phyloP scores from a whole-genome alignment of 2,888 invertebrate genomes.

The Aleiodes alternator region DNA sequence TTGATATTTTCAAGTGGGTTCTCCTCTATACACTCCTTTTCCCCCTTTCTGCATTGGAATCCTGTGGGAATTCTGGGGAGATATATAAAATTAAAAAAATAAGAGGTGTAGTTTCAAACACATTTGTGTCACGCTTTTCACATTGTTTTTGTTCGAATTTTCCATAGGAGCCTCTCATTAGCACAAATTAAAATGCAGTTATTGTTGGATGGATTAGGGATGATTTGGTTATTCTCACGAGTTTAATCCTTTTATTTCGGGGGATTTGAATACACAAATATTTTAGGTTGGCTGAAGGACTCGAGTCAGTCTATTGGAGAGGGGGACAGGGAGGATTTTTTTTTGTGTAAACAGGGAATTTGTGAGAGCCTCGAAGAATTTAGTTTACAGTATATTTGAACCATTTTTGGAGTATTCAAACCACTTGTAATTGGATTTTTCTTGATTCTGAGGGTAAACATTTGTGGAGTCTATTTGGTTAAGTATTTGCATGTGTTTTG shows the following conservation, averaged over 20 bases:
- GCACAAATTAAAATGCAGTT: not conserved
- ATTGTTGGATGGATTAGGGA: not conserved
- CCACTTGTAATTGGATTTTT: constrained; percentile 15
- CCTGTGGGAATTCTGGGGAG: constrained; percentile 35
- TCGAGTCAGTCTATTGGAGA: not conserved
- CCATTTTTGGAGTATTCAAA: not conserved
- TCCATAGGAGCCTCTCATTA: not conserved
- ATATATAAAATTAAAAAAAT: not conserved
- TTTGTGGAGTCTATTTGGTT: not conserved
- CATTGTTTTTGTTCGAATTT: constrained; percentile 5
- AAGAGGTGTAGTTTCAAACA: not conserved
- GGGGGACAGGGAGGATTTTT: not conserved
- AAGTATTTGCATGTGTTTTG: not conserved
- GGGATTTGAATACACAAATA: constrained; percentile 1
- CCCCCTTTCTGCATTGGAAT: not conserved
- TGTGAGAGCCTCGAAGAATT: not conserved
- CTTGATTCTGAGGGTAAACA: not conserved
- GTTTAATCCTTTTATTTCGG: not conserved
- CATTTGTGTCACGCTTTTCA: constrained; percentile 10
- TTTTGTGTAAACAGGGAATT: constrained; percentile 4
- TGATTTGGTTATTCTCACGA: not conserved
- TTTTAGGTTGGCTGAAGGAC: not conserved
- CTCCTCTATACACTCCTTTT: not conserved
- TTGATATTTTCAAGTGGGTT: constrained; percentile 37
- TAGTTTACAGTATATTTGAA: not conserved